Conservation (phyloP, 2,797 vertebrate species). For the Sus cebifrons region DNA sequence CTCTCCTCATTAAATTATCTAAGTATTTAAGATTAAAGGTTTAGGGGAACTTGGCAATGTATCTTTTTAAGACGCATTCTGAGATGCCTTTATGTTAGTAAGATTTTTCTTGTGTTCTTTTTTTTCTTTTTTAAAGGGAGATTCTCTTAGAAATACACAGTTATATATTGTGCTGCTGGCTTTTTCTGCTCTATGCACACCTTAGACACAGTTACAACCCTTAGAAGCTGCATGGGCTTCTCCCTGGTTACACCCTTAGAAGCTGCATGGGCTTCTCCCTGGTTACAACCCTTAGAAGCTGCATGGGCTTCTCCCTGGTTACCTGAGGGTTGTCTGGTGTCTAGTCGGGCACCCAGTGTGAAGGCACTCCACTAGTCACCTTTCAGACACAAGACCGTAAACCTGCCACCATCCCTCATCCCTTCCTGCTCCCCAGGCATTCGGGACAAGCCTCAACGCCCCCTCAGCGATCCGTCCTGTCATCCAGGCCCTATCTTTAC, state of each 20-base stretch:
- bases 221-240: background rate
- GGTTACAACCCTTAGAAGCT: background rate
- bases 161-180: background rate
- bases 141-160: background rate
- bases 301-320: background rate
- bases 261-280: background rate
- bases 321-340: background rate
- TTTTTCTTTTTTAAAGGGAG: background rate
- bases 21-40: constrained; percentile 40
- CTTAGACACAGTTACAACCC: background rate
- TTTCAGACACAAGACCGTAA: background rate
- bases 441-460: background rate
- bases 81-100: constrained; percentile 1
- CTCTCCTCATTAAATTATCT: constrained; percentile 39
- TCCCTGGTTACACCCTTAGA: background rate
- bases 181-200: background rate
- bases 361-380: background rate
- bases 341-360: background rate
- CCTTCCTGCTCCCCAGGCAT: too few relatives aligned
- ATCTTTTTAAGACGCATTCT: constrained; percentile 8
- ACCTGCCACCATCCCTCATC: background rate
- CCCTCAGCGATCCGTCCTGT: background rate
- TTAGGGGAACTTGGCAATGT: background rate
- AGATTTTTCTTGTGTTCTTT: background rate
- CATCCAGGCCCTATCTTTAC: background rate